phyloP scores from a whole-genome alignment of 1,140 invertebrate genomes.

The Calosoma granatense region DNA sequence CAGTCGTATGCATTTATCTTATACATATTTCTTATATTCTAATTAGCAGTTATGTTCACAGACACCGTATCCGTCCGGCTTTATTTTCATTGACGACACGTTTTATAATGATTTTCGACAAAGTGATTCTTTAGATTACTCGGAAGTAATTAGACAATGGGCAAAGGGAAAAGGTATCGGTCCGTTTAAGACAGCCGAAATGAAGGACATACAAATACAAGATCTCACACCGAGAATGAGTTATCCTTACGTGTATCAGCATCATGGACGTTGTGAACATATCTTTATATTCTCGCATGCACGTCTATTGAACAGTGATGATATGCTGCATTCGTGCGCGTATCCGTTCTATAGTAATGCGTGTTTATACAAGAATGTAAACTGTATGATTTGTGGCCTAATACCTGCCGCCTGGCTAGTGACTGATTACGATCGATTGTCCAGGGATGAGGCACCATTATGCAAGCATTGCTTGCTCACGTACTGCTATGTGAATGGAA shows the following conservation, averaged over 20 bases:
- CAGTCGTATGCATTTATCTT: too few relatives aligned
- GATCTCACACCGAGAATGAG: conserved; percentile 49
- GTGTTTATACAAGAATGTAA: conserved; percentile 21
- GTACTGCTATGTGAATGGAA: conserved; percentile 35
- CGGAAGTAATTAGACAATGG: conserved; percentile 49
- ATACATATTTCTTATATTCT: too few relatives aligned
- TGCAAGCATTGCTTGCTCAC: conserved; percentile 37
- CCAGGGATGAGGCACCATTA: conserved; percentile 34
- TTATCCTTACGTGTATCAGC: conserved; percentile 54
- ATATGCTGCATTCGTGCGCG: conserved; percentile 24
- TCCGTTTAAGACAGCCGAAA: conserved; percentile 37
- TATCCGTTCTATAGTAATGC: conserved; percentile 32
- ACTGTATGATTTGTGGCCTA: conserved; percentile 33
- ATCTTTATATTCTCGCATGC: conserved; percentile 49
- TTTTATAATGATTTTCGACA: conserved; percentile 55
- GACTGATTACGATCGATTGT: conserved; percentile 33
- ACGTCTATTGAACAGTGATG: conserved; percentile 28
- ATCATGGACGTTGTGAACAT: conserved; percentile 61
- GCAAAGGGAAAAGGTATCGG: conserved; percentile 36
- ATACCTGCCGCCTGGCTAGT: conserved; percentile 34
- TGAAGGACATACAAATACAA: conserved; percentile 44
- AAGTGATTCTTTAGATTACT: conserved; percentile 44
- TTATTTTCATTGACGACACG: conserved; percentile 54
- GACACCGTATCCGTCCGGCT: conserved; percentile 51
- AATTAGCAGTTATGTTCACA: too few relatives aligned